Evolutionary conservation across 2,888 invertebrate species (phyloP), one percentile per base, ranked within the genome.

Genomic region (Drosophila anceps): DNA sequence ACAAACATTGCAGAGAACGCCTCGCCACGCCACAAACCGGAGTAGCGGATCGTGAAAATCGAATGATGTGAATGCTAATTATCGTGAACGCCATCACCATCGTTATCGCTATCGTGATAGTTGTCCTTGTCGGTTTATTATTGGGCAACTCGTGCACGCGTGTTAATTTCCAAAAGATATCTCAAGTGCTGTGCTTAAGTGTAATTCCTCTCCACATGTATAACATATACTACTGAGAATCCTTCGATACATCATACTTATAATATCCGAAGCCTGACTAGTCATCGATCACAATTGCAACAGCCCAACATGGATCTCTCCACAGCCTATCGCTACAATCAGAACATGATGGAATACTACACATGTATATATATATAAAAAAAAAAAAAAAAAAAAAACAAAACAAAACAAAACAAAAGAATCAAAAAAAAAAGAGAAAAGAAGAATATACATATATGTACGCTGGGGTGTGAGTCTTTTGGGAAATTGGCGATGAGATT

Each of bases 311-410:
- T 98, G 96, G 98, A 98, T 94, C 95, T 98, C 91, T 97, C 97
- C 92, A 98, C 98, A 92, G 98, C 98, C 91, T 98, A 98, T 94
- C 95, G 98, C 91, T 98, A 98, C 95, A 98, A 98, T 94, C 98
- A 98, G 93, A 98, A 98, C 93, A 98, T 98, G 98, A 98, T 98
- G 98, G 98, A 98, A 95, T 98, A 98, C 94, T 98, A 98, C 93
- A 98, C 98, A 93, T 98, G 98, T 98, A 95, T 73, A 95, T 76
- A 60, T n/a, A n/a, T n/a, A n/a, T n/a, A 71, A 37, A 43, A 5
- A 43, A 24, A 2, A 3, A 24, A 41, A 37, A 15, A 2, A 41
- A 8, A 60, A 71, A 37, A 43, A 5, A 43, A 24, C 24, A 3
- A 24, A 41, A 37, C 18, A 2, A 41, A 8, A n/a, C 39, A 44